Percentiles rank a stretch among this genome's conserved stretches.
Evolutionary conservation across 2,797 vertebrate species (phyloP).

Genomic region (Lacerta agilis): DNA sequence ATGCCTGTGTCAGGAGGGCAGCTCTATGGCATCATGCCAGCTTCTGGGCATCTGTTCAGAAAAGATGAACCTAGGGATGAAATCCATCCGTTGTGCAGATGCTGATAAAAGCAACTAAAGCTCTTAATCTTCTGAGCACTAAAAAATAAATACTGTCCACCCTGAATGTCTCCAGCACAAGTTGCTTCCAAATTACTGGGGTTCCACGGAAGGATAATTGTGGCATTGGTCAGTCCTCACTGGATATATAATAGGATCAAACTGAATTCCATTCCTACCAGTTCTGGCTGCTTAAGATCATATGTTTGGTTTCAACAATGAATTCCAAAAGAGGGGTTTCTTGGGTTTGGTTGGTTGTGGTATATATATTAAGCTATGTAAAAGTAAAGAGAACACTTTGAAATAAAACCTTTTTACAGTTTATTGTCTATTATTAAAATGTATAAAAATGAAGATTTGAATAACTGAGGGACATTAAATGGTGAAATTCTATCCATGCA

Average conservation of each 20-base stretch:
- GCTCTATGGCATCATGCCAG: no score
- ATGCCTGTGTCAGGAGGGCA: no score
- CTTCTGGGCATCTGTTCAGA: background rate
- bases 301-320: constrained; percentile 2
- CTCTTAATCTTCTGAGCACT: background rate
- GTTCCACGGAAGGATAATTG: background rate
- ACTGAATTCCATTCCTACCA: constrained; percentile 14
- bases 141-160: constrained; percentile 2
- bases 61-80: background rate
- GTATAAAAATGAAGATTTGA: constrained; percentile 76
- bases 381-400: constrained; percentile 75
- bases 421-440: constrained; percentile 80
- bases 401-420: constrained; percentile 78
- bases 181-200: background rate
- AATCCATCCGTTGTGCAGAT: accelerated
- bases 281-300: background rate
- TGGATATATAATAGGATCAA: constrained; percentile 19
- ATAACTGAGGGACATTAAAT: constrained; percentile 78
- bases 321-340: background rate
- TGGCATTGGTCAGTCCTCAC: no score
- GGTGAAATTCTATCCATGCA: constrained; percentile 85
- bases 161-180: background rate
- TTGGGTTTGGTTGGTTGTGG: background rate
- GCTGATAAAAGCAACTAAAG: background rate
- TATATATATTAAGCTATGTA: constrained; percentile 61